Base-by-base conservation (phyloP, 2,888 invertebrate species). In the Gordius sp. region DNA sequence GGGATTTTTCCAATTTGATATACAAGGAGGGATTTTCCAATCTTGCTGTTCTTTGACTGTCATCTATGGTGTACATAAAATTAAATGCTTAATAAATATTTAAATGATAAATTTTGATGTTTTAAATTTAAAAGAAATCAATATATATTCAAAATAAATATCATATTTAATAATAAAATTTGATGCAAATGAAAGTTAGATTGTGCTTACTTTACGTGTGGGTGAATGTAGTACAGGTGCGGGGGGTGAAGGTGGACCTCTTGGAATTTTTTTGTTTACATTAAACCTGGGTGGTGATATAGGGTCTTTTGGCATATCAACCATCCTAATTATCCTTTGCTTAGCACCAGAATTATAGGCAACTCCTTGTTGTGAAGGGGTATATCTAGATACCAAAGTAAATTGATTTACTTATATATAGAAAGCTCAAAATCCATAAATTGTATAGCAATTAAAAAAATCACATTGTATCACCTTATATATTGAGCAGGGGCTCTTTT, bases 1-100 rank as follows among this genome's bases (percentile, higher is more conserved):
- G 2, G 91, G 84, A 69, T 99, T 97, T 72, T 97, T 97, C 97
- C 97, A 99, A 68, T 97, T 97, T 0, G 85, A 86, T 61, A 99
- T 91, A 65, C 93, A 97, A 0, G 97, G 97, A 2, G 97, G 97
- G 62, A 83, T 82, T 72, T 93, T 93, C 97, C 97, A 97, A 68
- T 97, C 97, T 60, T 89, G 80, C 68, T 97, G 97, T 67, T 99
- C 97, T 67, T 93, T 91, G 0, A 91, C 91, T 1, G 93, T 89
- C 0, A 89, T 73, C 69, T 70, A 60, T 16, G 25, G 28, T n/a
- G 1, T 8, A 24, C 20, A 28, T 1, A 23, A 8, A 13, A 24
- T n/a, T 39, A 52, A 60, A 41, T 18, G 23, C 27, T 33, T 28
- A 33, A 39, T 8, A 59, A 20, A 27, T 20, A 13, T 16, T 41